Base-by-base conservation (phyloP, 2,797 vertebrate species). In the Cheracebus regulus region DNA sequence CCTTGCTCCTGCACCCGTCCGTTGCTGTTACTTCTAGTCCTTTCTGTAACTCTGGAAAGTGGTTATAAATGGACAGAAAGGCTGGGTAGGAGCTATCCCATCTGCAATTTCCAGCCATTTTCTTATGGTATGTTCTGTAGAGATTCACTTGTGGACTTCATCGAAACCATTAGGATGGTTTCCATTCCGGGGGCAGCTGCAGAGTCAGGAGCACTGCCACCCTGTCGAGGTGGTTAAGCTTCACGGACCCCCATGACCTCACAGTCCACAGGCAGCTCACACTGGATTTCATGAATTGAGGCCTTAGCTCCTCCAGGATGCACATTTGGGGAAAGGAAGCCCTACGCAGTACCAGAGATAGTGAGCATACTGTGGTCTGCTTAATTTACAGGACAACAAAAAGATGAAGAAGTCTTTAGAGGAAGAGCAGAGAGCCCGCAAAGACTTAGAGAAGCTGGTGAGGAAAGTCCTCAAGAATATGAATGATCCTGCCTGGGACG, bases 391-490 rank as follows among this genome's bases (percentile, higher is more conserved):
- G 99, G 99, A 99, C 97, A 99, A 99, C 98, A 99, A 99, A 97
- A 99, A 99, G 99, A 99, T 99, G 99, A 99, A 99, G 98, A 99
- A 99, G 93, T 99, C 99, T 0, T 97, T 99, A 95, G 99, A 99
- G 96, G 99, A 99, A 95, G 99, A 99, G 96, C 99, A 99, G 98
- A 99, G 99, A 98, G 99, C 99, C 64, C 99, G 99, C 86, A 99
- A 99, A 97, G 99, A 99, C 96, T 98, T 99, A 95, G 99, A 99
- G 95, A 99, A 99, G 98, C 99, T 99, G 93, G 99, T 99, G 98
- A 99, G 99, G 98, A 99, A 99, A 97, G 99, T 99, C 95, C 98
- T 99, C 94, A 99, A 99, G 99, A 99, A 98, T 97, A 99, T 99
- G 99, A 99, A 99, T 13, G 99, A 99, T 98, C 99, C 99, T 11